Conservation (phyloP, 2,797 vertebrate genomes). For the Takifugu ocellatus region DNA sequence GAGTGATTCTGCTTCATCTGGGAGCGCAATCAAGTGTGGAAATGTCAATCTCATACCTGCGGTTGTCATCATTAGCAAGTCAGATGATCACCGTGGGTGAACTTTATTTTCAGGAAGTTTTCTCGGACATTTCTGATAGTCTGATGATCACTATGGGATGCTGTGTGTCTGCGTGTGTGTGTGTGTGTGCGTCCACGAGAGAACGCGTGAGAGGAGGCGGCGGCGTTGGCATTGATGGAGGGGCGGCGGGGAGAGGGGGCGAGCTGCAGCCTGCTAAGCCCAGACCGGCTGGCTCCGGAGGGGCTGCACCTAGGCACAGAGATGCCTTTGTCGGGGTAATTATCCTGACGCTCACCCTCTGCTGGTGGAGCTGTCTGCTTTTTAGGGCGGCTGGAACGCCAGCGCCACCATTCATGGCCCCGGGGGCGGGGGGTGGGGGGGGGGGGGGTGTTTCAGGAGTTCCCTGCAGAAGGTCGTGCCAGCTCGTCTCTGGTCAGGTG, state of each 20-base stretch:
- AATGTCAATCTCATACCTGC: conserved; percentile 60
- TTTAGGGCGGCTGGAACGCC: conserved; percentile 52
- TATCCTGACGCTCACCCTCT: conserved; percentile 86
- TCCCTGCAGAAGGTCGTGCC: conserved; percentile 58
- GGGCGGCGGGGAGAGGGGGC: conserved; percentile 75
- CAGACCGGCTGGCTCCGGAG: conserved; percentile 98
- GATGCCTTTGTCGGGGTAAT: conserved; percentile 99
- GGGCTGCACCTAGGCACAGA: conserved; percentile 93
- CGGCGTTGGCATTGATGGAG: conserved; percentile 24
- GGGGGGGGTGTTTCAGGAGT: conserved; percentile 51
- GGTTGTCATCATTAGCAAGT: conserved; percentile 46
- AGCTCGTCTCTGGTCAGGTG: conserved; percentile 34
- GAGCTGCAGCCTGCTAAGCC: conserved; percentile 89
- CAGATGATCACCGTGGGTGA: conserved; percentile 24
- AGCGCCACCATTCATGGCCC: conserved; percentile 62
- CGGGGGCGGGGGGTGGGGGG: conserved; percentile 52
- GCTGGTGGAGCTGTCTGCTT: conserved; percentile 73
- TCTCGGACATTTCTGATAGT: conserved; percentile 1
- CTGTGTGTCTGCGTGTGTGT: conserved; percentile 10
- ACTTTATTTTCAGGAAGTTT: too few relatives aligned
- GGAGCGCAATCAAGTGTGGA: conserved; percentile 61
- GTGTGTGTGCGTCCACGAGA: conserved; percentile 6
- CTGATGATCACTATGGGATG: background rate
- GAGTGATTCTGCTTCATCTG: conserved; percentile 43
- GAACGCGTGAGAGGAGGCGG: conserved; percentile 70